Evolutionary conservation across 2,888 invertebrate species (phyloP).

Genomic region (Torymus texanus): DNA sequence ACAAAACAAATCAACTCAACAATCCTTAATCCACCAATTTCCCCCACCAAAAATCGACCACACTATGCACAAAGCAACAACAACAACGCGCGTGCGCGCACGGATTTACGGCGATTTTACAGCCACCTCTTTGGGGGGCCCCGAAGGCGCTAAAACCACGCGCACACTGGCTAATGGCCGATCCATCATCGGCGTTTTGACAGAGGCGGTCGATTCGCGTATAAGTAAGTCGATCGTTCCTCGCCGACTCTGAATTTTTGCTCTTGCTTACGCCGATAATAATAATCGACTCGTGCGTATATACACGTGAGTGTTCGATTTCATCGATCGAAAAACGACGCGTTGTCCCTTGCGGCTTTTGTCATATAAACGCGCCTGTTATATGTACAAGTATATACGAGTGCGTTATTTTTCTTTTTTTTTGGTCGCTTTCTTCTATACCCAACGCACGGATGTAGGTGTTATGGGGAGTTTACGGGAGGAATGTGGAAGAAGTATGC

Average conservation of each 20-base stretch:
- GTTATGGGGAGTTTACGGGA: too few relatives aligned
- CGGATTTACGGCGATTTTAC: slow-evolving; percentile 66
- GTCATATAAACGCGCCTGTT: slow-evolving; percentile 6
- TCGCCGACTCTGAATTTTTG: slow-evolving; percentile 30
- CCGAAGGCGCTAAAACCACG: slow-evolving; percentile 62
- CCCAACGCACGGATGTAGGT: too few relatives aligned
- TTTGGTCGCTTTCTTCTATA: too few relatives aligned
- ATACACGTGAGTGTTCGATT: slow-evolving; percentile 50
- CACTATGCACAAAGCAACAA: background rate
- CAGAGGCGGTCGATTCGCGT: slow-evolving; percentile 64
- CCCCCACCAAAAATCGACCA: background rate
- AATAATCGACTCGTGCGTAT: slow-evolving; percentile 11
- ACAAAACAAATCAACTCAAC: too few relatives aligned
- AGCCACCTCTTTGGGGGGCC: slow-evolving; percentile 56
- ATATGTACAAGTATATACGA: too few relatives aligned
- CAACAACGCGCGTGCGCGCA: slow-evolving; percentile 34
- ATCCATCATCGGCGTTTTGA: slow-evolving; percentile 72
- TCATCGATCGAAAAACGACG: slow-evolving; percentile 51
- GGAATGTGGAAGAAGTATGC: too few relatives aligned
- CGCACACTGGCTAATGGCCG: slow-evolving; percentile 63
- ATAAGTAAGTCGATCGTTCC: slow-evolving; percentile 61
- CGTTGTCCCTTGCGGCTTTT: slow-evolving; percentile 52
- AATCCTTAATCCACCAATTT: background rate
- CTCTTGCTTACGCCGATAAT: background rate
- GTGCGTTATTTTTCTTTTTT: too few relatives aligned